These are phyloP conservation scores for Microhierax caerulescens DNA, from an alignment of 2,797 vertebrate species.

Conservation along the genomic window DNA sequence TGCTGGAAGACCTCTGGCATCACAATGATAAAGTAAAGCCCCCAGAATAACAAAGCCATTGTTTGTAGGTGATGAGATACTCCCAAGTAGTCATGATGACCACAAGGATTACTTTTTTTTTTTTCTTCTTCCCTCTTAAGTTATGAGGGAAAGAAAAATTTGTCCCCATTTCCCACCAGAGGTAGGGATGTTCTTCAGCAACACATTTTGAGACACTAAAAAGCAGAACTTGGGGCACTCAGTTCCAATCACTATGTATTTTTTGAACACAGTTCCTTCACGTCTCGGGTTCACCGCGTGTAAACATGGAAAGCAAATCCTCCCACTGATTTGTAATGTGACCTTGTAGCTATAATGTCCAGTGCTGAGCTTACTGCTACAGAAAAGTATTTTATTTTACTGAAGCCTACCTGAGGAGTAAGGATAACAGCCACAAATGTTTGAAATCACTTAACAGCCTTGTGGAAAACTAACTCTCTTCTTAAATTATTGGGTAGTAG, in stretches of 20 bases:
- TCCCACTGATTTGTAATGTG: background rate
- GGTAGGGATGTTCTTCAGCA: background rate
- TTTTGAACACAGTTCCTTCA: background rate
- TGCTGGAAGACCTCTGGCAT: background rate
- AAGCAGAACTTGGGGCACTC: background rate
- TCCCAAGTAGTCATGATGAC: background rate
- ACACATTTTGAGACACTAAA: background rate
- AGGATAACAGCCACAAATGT: background rate
- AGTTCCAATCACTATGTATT: background rate
- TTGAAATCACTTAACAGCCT: background rate
- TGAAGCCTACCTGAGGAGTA: background rate
- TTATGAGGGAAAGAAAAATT: background rate
- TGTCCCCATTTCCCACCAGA: background rate
- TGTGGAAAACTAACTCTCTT: background rate
- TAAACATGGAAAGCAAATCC: background rate
- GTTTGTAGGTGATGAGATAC: background rate
- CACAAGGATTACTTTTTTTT: background rate
- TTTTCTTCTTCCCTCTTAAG: background rate
- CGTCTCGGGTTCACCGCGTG: background rate
- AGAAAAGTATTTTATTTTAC: background rate
- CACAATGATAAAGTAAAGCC: background rate
- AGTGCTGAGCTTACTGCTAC: background rate
- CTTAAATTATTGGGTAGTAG: background rate
- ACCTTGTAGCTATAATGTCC: background rate
- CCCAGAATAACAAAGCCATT: background rate